A percentile compares a stretch with the other conserved stretches of the same genome.
Conservation (phyloP, 2,113 vertebrate genomes). For the Gallinago jamesoni region DNA sequence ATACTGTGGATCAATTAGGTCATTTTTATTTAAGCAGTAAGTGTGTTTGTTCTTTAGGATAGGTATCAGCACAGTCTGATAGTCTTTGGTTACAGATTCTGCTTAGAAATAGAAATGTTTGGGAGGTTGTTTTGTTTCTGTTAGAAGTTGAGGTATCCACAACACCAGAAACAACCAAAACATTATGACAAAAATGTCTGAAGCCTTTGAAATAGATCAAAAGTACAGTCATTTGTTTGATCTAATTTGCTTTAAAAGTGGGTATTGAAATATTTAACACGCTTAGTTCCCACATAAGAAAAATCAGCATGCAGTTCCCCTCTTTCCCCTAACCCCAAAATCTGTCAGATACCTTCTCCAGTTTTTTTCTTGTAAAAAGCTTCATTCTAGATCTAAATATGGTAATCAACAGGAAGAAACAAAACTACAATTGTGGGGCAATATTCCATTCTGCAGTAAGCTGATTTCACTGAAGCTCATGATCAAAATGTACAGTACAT, state of each 20-base stretch:
- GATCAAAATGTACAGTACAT: not conserved
- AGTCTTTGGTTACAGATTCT: not conserved
- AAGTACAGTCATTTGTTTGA: slow-evolving; percentile 47
- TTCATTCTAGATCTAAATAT: not conserved
- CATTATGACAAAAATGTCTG: not conserved
- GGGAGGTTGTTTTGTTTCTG: not conserved
- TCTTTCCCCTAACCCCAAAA: not conserved
- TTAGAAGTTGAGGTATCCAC: not conserved
- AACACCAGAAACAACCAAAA: not conserved
- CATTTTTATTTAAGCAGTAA: not conserved
- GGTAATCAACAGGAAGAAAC: not conserved
- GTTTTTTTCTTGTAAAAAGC: not conserved
- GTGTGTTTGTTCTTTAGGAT: not conserved
- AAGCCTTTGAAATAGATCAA: slow-evolving; percentile 59
- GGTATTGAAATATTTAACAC: slow-evolving; percentile 30
- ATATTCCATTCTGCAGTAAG: not conserved
- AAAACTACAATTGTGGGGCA: not conserved
- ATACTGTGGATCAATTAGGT: not conserved
- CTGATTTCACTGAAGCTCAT: not conserved
- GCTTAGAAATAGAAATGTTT: not conserved
- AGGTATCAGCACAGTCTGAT: not conserved
- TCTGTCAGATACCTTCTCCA: not conserved
- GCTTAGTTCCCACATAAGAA: not conserved
- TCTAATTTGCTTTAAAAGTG: slow-evolving; percentile 52
- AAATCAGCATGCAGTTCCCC: not conserved